A percentile compares a stretch with the other conserved stretches of the same genome.
phyloP scores from a whole-genome alignment of 1,140 invertebrate genomes.

The Drosophila jambulina region DNA sequence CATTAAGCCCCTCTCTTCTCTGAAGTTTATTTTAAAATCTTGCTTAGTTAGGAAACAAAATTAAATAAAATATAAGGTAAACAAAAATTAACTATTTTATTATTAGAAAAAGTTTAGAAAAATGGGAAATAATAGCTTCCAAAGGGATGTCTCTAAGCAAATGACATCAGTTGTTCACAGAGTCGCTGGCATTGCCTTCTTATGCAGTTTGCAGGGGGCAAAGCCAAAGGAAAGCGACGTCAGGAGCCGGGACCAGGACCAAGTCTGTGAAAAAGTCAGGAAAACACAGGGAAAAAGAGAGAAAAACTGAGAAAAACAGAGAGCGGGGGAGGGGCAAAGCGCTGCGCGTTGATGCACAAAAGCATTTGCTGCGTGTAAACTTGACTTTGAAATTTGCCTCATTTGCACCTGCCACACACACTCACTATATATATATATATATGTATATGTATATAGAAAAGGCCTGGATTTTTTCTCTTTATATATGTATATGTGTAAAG shows the following conservation, averaged over 20 bases:
- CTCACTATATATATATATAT: conserved; percentile 1
- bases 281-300: neutral
- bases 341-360: conserved; percentile 64
- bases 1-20: too few relatives aligned
- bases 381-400: conserved; percentile 82
- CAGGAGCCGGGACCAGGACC: conserved; percentile 11
- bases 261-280: conserved; percentile 3
- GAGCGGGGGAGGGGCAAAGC: neutral
- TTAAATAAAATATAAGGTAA: neutral
- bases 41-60: neutral
- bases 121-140: too few relatives aligned
- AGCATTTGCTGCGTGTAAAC: conserved; percentile 81
- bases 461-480: conserved; percentile 15
- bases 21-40: neutral
- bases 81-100: too few relatives aligned
- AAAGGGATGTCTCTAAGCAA: neutral
- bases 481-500: neutral
- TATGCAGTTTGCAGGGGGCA: conserved; percentile 26
- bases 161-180: conserved; percentile 15
- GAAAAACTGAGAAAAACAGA: neutral
- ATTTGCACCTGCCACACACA: conserved; percentile 61
- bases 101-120: too few relatives aligned
- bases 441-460: conserved; percentile 12
- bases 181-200: conserved; percentile 11
- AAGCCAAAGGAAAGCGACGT: neutral